Conservation (phyloP, 2,888 invertebrate species). For the Phoenoteleia sp. region DNA sequence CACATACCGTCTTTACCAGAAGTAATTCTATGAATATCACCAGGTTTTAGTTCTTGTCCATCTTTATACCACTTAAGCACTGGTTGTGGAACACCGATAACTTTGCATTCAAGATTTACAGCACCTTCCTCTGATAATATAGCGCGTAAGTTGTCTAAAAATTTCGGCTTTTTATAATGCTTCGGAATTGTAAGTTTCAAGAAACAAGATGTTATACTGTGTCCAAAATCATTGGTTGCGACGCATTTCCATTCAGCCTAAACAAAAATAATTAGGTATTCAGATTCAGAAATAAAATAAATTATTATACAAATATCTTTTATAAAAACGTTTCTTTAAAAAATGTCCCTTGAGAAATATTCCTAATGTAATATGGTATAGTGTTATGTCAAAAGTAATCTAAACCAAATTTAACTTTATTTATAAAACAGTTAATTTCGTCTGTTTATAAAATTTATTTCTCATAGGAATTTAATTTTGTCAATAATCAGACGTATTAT, state of each 20-base stretch:
- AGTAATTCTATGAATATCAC: conserved; percentile 96
- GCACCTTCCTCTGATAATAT: conserved; percentile 96
- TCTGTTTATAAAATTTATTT: too few relatives aligned
- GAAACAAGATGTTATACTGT: conserved; percentile 95
- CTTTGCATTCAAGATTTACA: conserved; percentile 97
- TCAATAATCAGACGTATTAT: too few relatives aligned
- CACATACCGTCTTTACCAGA: conserved; percentile 97
- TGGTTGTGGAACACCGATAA: conserved; percentile 96
- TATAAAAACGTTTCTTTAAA: too few relatives aligned
- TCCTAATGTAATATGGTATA: too few relatives aligned
- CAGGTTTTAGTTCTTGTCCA: conserved; percentile 95
- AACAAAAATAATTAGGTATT: conserved; percentile 58
- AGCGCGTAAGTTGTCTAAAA: conserved; percentile 94
- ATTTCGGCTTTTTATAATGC: conserved; percentile 96
- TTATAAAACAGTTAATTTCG: too few relatives aligned
- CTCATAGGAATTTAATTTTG: too few relatives aligned
- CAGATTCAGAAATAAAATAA: too few relatives aligned
- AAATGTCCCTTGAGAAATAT: too few relatives aligned
- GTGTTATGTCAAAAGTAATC: too few relatives aligned
- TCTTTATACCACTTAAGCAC: conserved; percentile 97
- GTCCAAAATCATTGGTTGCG: conserved; percentile 95
- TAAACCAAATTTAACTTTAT: too few relatives aligned
- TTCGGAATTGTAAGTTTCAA: conserved; percentile 94
- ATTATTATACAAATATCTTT: too few relatives aligned
- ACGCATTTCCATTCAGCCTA: conserved; percentile 97